Percentiles rank a stretch among this genome's conserved stretches.
Evolutionary conservation across 2,113 vertebrate genomes (phyloP).

Genomic region (Caretta caretta): DNA sequence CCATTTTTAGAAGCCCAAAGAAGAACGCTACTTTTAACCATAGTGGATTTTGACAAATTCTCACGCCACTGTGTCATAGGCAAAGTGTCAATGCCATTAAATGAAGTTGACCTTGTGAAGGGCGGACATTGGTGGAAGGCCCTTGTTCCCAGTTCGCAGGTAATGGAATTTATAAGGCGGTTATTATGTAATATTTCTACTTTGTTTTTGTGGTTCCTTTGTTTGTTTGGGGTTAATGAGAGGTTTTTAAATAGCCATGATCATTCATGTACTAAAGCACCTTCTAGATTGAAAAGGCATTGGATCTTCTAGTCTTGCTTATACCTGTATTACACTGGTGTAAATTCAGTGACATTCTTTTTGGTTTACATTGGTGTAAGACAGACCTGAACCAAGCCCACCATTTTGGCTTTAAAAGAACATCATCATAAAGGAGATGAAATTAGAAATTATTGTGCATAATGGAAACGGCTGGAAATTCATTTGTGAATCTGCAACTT

Average conservation of each 20-base stretch:
- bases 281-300: neutral
- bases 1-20: slow-evolving; percentile 93
- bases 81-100: slow-evolving; percentile 87
- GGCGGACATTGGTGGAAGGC: slow-evolving; percentile 95
- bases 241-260: neutral
- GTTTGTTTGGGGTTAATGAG: slow-evolving; percentile 14
- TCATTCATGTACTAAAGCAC: neutral
- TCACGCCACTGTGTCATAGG: slow-evolving; percentile 92
- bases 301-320: neutral
- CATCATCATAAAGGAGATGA: neutral
- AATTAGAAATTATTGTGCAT: neutral
- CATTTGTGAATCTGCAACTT: neutral
- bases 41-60: slow-evolving; percentile 94
- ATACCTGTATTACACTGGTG: neutral
- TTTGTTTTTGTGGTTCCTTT: neutral
- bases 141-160: slow-evolving; percentile 91
- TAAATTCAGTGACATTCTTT: neutral
- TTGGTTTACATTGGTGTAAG: neutral
- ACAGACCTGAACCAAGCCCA: neutral
- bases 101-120: slow-evolving; percentile 91
- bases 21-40: slow-evolving; percentile 89
- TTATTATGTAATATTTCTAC: neutral
- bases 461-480: neutral
- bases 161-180: slow-evolving; percentile 68
- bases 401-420: neutral